Conservation (phyloP, 2,113 vertebrate genomes). For the Isurus oxyrinchus region DNA sequence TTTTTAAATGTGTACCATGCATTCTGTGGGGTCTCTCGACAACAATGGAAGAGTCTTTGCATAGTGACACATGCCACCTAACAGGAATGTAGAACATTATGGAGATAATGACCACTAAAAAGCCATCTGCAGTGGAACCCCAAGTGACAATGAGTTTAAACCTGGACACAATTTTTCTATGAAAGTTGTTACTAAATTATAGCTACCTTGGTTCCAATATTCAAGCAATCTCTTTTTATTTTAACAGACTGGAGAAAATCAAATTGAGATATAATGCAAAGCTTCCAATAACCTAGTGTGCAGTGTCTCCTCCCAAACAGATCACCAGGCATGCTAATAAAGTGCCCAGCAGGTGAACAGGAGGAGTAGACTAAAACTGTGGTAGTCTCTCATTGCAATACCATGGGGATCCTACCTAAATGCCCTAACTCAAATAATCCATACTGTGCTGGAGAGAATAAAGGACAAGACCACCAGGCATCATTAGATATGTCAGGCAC, state of each 20-base stretch:
- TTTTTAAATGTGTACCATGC: neutral
- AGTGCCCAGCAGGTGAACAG: neutral
- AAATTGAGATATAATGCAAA: neutral
- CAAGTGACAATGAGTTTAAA: neutral
- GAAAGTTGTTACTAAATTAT: neutral
- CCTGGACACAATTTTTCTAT: neutral
- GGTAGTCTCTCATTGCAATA: neutral
- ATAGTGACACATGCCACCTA: neutral
- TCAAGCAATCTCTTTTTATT: neutral
- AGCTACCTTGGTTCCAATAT: neutral
- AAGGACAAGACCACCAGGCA: too few species aligned
- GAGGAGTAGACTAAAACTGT: neutral
- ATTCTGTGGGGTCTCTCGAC: neutral
- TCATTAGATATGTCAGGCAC: neutral
- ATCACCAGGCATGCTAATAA: too few species aligned
- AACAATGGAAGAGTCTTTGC: neutral
- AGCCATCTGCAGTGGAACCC: neutral
- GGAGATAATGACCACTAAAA: neutral
- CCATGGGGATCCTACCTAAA: too few species aligned
- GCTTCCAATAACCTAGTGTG: neutral
- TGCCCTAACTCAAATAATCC: too few species aligned
- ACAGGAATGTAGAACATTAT: neutral
- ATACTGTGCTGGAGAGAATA: too few species aligned
- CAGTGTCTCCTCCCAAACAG: neutral
- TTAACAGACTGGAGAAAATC: neutral